These are phyloP conservation scores for Trachymyrmex cornetzi DNA, from an alignment of 1,140 invertebrate genomes.

Conservation along the genomic window DNA sequence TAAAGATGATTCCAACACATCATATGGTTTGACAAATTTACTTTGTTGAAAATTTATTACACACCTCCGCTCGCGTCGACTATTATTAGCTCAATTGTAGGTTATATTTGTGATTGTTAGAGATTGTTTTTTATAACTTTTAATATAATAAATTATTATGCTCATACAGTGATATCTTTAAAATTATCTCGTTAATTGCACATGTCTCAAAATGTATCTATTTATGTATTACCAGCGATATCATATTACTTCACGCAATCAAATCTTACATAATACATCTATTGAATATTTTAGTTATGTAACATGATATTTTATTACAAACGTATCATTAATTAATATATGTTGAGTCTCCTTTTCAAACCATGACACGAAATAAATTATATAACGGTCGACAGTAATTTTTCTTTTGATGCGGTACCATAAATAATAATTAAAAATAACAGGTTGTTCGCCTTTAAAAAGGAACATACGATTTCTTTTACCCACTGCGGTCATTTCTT, in stretches of 20 bases:
- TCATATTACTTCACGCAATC: not conserved
- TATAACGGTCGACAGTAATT: constrained; percentile 15
- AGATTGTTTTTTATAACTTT: not conserved
- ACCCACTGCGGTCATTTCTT: not conserved
- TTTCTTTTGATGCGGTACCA: too few relatives aligned
- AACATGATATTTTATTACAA: constrained; percentile 41
- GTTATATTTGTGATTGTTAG: too few relatives aligned
- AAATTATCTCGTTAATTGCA: not conserved
- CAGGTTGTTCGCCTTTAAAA: not conserved
- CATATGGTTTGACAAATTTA: too few relatives aligned
- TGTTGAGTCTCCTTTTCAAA: constrained; percentile 13
- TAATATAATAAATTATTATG: constrained; percentile 2
- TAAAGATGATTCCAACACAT: too few relatives aligned
- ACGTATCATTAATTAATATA: not conserved
- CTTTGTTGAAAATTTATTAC: too few relatives aligned
- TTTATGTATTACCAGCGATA: not conserved
- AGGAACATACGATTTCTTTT: not conserved
- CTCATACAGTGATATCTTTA: not conserved
- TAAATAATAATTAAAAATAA: not conserved
- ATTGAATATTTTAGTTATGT: constrained; percentile 39
- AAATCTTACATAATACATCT: constrained; percentile 44
- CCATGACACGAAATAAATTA: constrained; percentile 19
- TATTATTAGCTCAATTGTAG: too few relatives aligned
- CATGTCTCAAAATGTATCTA: not conserved
- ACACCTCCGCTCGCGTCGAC: too few relatives aligned